Evolutionary conservation across 2,113 vertebrate genomes (phyloP), one percentile per base, ranked within the genome.

Genomic region (Cyanocitta stelleri): DNA sequence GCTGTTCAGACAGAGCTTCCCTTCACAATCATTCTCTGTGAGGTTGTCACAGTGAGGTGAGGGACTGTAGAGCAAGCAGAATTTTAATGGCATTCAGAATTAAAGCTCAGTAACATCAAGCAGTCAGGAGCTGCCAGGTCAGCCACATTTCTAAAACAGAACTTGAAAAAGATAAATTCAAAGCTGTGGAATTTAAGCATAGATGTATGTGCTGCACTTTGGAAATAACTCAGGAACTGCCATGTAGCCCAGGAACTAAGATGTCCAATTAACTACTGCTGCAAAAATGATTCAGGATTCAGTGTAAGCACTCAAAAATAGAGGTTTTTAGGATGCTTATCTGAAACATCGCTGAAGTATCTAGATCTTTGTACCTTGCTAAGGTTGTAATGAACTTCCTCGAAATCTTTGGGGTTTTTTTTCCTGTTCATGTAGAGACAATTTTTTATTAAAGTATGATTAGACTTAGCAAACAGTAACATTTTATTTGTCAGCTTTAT

Each of bases 1-100:
- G 32, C 21, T 93, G 32, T 55, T 90, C 64, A 85, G 61, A 69
- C 41, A 91, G 43, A 87, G 43, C 35, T 90, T 96, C 94, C 20
- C 32, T 77, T 49, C n/a, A 71, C 68, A 89, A 33, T 72, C 52
- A 72, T 89, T 92, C 61, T 78, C 76, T 49, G 35, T 67, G 59
- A 85, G 84, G 16, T 62, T 85, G 69, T 93, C 85, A 41, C 87
- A 83, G 55, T 72, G 68, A 93, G 79, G 75, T 81, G 79, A 94
- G 56, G 79, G 83, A 90, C 66, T 87, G 24, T 85, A 89, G 37
- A 78, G 67, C 69, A 92, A 92, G 80, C 16, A 75, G 88, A 96
- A 96, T 96, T 97, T 95, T 96, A 97, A 97, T 97, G 80, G 77
- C 29, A 48, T 89, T 91, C 78, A 85, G 77, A 94, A 96, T 93